These are phyloP conservation scores for Hydrophis major DNA, from an alignment of 2,797 vertebrate genomes.

Conservation along the genomic window DNA sequence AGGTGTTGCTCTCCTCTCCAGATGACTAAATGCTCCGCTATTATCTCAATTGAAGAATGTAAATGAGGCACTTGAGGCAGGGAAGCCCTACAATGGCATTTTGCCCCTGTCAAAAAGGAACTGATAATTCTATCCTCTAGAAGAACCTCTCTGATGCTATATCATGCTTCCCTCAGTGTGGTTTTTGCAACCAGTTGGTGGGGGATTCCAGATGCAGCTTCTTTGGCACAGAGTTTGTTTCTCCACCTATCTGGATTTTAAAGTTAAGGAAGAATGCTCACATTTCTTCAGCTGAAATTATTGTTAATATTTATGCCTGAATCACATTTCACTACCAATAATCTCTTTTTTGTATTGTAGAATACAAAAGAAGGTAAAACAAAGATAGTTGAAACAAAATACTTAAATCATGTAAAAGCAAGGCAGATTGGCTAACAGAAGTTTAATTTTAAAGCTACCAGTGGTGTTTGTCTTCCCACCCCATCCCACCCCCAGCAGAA, in stretches of 20 bases:
- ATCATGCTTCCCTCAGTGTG: fast-evolving
- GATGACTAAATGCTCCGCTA: slow-evolving; percentile 58
- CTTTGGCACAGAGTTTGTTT: neutral
- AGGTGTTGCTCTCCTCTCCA: slow-evolving; percentile 15
- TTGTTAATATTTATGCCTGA: neutral
- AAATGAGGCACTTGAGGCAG: slow-evolving; percentile 21
- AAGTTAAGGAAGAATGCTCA: neutral
- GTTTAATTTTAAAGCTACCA: neutral
- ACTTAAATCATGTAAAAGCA: neutral
- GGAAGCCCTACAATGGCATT: slow-evolving; percentile 43
- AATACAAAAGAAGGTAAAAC: neutral
- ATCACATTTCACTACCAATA: neutral
- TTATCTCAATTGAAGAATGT: slow-evolving; percentile 43
- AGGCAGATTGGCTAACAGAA: neutral
- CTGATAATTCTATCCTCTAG: slow-evolving; percentile 30
- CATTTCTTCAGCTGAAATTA: neutral
- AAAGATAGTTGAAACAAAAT: neutral
- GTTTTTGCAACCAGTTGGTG: neutral
- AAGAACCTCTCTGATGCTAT: neutral
- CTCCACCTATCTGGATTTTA: neutral
- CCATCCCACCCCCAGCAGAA: neutral
- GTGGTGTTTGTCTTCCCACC: neutral
- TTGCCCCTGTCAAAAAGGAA: slow-evolving; percentile 29
- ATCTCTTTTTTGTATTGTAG: neutral
- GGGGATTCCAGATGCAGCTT: neutral